Evolutionary conservation across 2,113 vertebrate genomes (phyloP), one percentile per base, ranked within the genome.

Genomic region (Protobothrops mucrosquamatus): DNA sequence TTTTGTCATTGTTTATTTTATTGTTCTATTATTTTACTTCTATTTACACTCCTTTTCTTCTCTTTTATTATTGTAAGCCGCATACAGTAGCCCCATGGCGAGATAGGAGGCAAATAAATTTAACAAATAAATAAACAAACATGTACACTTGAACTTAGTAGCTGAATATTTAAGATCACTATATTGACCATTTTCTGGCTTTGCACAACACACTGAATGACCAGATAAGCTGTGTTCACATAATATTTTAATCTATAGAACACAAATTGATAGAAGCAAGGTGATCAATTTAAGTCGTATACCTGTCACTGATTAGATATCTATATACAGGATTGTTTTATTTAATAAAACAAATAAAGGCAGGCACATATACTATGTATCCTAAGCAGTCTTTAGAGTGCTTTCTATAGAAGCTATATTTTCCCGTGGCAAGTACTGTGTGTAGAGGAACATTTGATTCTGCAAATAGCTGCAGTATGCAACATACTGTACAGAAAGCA

Each of bases 311-410:
- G 26, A 64, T 64, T 64, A 29, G 11, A n/a, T 64, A 29, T 39
- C 22, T 89, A 20, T 43, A 8, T 39, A 15, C 39, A 88, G 34
- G 54, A 89, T 39, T 89, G 4, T 59, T 26, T 39, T 92, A 24
- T 91, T 93, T 95, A 51, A 52, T 89, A 64, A 89, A 89, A 64
- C 57, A n/a, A 91, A 59, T 20, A 54, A 91, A 20, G 46, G 85
- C 4, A 92, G 46, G 87, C 5, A 74, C 74, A 20, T 74, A 92
- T 51, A 87, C 10, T 64, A 26, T 18, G 18, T 56, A 56, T 64
- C 61, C 59, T 89, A 39, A 95, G 93, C 93, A 89, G 92, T 93
- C 20, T 92, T 52, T 94, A 96, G 12, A 88, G 55, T 56, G 92
- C 15, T 34, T 86, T 81, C 95, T 92, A 87, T 15, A 52, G 46